phyloP scores from a whole-genome alignment of 2,888 invertebrate species.

The Ceriagrion tenellum region DNA sequence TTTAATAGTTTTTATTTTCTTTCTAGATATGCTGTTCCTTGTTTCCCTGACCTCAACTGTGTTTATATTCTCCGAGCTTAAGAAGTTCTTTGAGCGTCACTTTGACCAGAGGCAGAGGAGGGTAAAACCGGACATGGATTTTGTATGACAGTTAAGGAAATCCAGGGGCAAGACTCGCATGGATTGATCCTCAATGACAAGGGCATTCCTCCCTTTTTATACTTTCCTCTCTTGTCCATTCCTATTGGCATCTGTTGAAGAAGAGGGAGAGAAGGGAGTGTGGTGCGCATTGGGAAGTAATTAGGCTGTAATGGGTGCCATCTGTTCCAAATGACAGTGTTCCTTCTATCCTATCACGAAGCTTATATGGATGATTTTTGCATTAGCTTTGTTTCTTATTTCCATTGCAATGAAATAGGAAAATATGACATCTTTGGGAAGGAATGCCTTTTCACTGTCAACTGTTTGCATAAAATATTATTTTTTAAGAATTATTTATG shows the following conservation, averaged over 20 bases:
- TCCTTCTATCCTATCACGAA: constrained; percentile 57
- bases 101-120: constrained; percentile 81
- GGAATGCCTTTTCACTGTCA: constrained; percentile 52
- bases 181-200: constrained; percentile 36
- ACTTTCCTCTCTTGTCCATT: constrained; percentile 58
- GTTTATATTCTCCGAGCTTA: constrained; percentile 94
- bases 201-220: constrained; percentile 46
- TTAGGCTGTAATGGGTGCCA: constrained; percentile 53
- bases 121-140: constrained; percentile 81
- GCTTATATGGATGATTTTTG: constrained; percentile 63
- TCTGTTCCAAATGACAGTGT: constrained; percentile 26
- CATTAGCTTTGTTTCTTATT: constrained; percentile 60
- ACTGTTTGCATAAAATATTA: constrained; percentile 49
- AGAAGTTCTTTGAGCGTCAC: constrained; percentile 90
- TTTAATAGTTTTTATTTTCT: not conserved
- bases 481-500: constrained; percentile 66
- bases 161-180: constrained; percentile 59
- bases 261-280: constrained; percentile 5
- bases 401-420: constrained; percentile 61
- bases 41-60: constrained; percentile 97
- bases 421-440: constrained; percentile 35
- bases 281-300: not conserved
- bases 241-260: constrained; percentile 5
- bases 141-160: constrained; percentile 83
- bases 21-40: constrained; percentile 94